These are phyloP conservation scores for Argya squamiceps DNA, from an alignment of 2,797 vertebrate species.

Conservation along the genomic window DNA sequence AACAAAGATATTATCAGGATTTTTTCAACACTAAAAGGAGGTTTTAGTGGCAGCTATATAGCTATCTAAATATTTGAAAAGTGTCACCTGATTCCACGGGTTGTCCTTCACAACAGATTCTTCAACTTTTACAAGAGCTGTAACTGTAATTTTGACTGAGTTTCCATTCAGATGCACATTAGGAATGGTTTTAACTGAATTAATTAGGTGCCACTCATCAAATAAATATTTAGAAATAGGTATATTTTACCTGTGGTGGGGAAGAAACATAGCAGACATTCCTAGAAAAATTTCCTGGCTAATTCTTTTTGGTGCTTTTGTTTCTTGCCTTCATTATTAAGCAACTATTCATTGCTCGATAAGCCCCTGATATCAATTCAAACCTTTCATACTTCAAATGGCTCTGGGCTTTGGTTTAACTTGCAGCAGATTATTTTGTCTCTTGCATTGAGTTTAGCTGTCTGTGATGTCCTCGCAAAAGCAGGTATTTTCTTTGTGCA, in stretches of 20 bases:
- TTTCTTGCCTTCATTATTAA: not conserved
- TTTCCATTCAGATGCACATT: not conserved
- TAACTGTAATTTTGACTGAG: not conserved
- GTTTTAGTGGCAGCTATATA: not conserved
- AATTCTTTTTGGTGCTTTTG: not conserved
- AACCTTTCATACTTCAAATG: not conserved
- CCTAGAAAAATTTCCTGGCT: not conserved
- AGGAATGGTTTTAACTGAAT: not conserved
- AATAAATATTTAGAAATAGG: not conserved
- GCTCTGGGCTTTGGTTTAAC: not conserved
- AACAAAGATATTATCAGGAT: not conserved
- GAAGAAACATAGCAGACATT: not conserved
- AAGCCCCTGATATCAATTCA: not conserved
- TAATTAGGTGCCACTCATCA: not conserved
- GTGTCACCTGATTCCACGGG: not conserved
- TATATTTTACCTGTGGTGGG: not conserved
- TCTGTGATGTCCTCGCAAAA: not conserved
- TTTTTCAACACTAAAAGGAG: not conserved
- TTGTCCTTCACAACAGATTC: not conserved
- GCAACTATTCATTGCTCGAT: fast-evolving
- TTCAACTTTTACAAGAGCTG: not conserved
- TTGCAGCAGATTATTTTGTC: not conserved
- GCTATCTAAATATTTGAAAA: not conserved
- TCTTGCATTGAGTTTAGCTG: not conserved
- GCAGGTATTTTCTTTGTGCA: not conserved